Evolutionary conservation across 2,113 vertebrate genomes (phyloP).

Genomic region (Hippocampus guttulatus): DNA sequence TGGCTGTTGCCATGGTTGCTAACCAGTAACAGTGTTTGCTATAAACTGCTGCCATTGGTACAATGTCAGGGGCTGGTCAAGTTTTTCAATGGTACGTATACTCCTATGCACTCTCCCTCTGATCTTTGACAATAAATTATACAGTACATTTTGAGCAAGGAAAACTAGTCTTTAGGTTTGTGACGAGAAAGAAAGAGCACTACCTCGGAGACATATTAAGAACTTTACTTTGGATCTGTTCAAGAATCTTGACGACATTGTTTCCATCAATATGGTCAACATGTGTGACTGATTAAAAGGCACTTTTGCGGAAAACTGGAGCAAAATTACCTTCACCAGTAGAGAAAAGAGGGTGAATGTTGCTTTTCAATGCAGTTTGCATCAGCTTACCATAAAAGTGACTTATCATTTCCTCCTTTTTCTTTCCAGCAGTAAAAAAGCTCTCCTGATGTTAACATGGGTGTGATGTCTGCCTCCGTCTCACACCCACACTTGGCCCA

Average conservation of each 20-base stretch:
- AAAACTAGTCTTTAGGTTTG: background rate
- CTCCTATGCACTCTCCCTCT: background rate
- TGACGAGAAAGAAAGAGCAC: background rate
- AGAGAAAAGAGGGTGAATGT: background rate
- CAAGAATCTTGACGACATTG: background rate
- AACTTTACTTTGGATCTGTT: background rate
- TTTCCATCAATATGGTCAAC: background rate
- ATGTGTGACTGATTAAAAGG: background rate
- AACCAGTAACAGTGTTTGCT: background rate
- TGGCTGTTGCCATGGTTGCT: background rate
- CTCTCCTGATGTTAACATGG: slow-evolving; percentile 57
- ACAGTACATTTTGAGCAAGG: background rate
- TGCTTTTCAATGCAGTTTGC: background rate
- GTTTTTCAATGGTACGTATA: background rate
- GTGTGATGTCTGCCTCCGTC: slow-evolving; percentile 55
- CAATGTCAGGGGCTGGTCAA: background rate
- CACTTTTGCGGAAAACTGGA: background rate
- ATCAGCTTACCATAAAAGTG: background rate
- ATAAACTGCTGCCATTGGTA: background rate
- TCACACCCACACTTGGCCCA: slow-evolving; percentile 40
- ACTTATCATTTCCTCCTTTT: slow-evolving; percentile 13
- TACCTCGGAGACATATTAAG: background rate
- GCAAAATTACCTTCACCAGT: background rate
- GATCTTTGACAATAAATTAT: background rate
- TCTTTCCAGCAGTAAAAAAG: slow-evolving; percentile 49